Conservation (phyloP, 1,140 invertebrate genomes). For the Episyrphus balteatus region DNA sequence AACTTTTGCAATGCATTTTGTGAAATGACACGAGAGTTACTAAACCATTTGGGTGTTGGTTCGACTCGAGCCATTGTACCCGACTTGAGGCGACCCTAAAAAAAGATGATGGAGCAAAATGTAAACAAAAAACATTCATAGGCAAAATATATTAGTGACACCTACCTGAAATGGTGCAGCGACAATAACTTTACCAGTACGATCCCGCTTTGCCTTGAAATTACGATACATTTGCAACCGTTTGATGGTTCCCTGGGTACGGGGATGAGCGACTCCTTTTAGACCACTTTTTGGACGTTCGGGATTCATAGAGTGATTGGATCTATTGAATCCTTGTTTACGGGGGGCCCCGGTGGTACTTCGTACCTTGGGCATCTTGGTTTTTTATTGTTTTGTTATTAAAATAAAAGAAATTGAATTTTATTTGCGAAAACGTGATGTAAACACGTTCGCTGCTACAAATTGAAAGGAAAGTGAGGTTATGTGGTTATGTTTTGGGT, state of each 20-base stretch:
- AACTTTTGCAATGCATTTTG: conserved; percentile 94
- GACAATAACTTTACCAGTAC: conserved; percentile 80
- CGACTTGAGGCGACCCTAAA: conserved; percentile 71
- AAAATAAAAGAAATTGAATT: conserved; percentile 1
- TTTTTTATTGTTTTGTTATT: conserved; percentile 1
- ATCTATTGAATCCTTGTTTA: conserved; percentile 65
- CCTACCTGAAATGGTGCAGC: conserved; percentile 73
- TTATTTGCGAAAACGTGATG: conserved; percentile 15
- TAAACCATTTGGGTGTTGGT: conserved; percentile 98
- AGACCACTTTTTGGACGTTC: conserved; percentile 61
- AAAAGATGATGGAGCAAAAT: not conserved
- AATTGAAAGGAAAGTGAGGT: conserved; percentile 1
- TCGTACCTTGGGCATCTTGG: conserved; percentile 58
- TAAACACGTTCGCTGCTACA: conserved; percentile 16
- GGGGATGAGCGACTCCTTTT: conserved; percentile 73
- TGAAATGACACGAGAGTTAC: conserved; percentile 81
- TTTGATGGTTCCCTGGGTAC: conserved; percentile 90
- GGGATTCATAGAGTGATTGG: conserved; percentile 80
- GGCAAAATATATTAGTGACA: not conserved
- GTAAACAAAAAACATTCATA: not conserved
- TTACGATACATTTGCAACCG: conserved; percentile 96
- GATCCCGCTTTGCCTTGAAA: conserved; percentile 88
- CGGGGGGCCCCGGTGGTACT: conserved; percentile 55
- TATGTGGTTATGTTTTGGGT: not conserved
- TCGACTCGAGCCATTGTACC: conserved; percentile 90